These are phyloP conservation scores for Blastobasis lacticolella DNA, from an alignment of 2,888 invertebrate species.

Conservation along the genomic window DNA sequence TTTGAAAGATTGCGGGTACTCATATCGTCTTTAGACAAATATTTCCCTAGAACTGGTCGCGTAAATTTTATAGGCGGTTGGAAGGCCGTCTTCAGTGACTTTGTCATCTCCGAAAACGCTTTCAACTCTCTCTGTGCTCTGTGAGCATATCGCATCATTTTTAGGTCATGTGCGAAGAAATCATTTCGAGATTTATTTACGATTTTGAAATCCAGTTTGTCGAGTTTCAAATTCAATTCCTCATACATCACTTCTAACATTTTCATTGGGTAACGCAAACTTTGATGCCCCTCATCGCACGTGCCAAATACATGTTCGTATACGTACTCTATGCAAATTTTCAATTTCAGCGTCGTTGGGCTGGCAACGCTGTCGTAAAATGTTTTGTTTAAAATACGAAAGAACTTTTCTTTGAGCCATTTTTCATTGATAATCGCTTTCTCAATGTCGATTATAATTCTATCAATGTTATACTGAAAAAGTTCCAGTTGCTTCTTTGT, in stretches of 20 bases:
- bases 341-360: conserved; percentile 50
- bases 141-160: conserved; percentile 57
- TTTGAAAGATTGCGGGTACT: conserved; percentile 33
- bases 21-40: conserved; percentile 39
- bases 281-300: conserved; percentile 63
- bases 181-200: conserved; percentile 58
- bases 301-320: conserved; percentile 64
- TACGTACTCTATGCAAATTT: conserved; percentile 65
- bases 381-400: conserved; percentile 48
- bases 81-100: conserved; percentile 63
- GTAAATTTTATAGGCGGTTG: conserved; percentile 45
- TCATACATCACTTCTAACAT: conserved; percentile 64
- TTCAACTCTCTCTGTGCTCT: conserved; percentile 55
- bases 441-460: conserved; percentile 43
- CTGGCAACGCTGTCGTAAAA: conserved; percentile 62
- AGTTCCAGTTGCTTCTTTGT: conserved; percentile 56
- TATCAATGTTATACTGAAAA: conserved; percentile 59
- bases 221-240: conserved; percentile 56
- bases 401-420: conserved; percentile 57
- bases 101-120: conserved; percentile 60
- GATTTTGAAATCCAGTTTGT: conserved; percentile 55
- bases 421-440: conserved; percentile 53
- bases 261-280: conserved; percentile 60
- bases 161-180: conserved; percentile 59
- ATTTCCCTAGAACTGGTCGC: conserved; percentile 39